Evolutionary conservation across 2,797 vertebrate species (phyloP).

Genomic region (Clarias fuscus): DNA sequence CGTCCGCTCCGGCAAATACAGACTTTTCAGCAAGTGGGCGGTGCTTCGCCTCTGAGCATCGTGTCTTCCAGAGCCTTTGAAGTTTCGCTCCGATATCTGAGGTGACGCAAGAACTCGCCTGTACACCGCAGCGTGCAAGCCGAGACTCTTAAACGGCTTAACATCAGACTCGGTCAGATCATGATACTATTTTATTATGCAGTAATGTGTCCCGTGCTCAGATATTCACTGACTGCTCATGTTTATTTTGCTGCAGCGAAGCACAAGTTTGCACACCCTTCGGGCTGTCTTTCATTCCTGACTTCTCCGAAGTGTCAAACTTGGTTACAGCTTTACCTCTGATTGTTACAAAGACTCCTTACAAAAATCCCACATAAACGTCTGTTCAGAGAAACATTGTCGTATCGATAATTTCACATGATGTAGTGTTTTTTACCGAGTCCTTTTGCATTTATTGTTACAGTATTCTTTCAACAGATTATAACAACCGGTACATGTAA

Average conservation of each 20-base stretch:
- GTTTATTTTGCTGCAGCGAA: background rate
- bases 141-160: background rate
- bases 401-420: background rate
- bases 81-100: conserved; percentile 1
- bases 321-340: background rate
- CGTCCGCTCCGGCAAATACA: conserved; percentile 27
- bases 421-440: background rate
- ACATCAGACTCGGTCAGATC: background rate
- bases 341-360: background rate
- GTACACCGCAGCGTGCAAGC: background rate
- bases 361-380: background rate
- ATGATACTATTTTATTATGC: background rate
- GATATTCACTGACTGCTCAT: background rate
- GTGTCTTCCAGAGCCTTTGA: conserved; percentile 22
- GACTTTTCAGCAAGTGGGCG: conserved; percentile 14
- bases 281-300: too few relatives aligned
- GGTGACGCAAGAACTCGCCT: background rate
- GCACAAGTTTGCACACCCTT: background rate
- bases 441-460: background rate
- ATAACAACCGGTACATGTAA: background rate
- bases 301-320: background rate
- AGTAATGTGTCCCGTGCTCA: background rate
- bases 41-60: conserved; percentile 2
- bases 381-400: background rate
- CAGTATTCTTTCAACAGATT: too few relatives aligned